Evolutionary conservation across 2,797 vertebrate genomes (phyloP).

Genomic region (Crocidura indochinensis): DNA sequence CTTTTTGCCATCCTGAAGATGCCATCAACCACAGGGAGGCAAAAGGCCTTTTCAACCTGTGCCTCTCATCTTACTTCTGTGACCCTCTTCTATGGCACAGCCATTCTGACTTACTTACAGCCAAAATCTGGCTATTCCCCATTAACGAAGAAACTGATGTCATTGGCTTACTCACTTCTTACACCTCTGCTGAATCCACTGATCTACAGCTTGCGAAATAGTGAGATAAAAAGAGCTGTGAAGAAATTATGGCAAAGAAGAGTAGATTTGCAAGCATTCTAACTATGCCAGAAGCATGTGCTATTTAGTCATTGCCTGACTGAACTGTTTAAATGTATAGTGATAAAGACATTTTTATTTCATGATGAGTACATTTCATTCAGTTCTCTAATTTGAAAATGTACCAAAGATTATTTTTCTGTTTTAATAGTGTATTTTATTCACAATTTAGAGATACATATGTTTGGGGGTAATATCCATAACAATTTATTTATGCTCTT

Average conservation of each 20-base stretch:
- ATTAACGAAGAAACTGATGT: constrained; percentile 68
- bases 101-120: constrained; percentile 63
- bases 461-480: not conserved
- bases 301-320: not conserved
- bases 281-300: not conserved
- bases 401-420: not conserved
- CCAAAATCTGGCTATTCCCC: constrained; percentile 30
- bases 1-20: constrained; percentile 57
- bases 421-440: not conserved
- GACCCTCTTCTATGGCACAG: constrained; percentile 71
- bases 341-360: not conserved
- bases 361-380: not conserved
- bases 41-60: constrained; percentile 85
- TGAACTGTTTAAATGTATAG: not conserved
- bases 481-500: not conserved
- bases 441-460: not conserved
- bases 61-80: constrained; percentile 69
- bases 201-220: constrained; percentile 78
- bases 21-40: constrained; percentile 62
- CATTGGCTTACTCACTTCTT: constrained; percentile 67
- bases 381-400: not conserved
- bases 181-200: constrained; percentile 74
- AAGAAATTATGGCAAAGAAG: constrained; percentile 18
- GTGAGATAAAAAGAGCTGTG: constrained; percentile 69
- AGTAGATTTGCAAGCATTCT: not conserved